Evolutionary conservation across 2,888 invertebrate species (phyloP).

Genomic region (Eristalis pertinax): DNA sequence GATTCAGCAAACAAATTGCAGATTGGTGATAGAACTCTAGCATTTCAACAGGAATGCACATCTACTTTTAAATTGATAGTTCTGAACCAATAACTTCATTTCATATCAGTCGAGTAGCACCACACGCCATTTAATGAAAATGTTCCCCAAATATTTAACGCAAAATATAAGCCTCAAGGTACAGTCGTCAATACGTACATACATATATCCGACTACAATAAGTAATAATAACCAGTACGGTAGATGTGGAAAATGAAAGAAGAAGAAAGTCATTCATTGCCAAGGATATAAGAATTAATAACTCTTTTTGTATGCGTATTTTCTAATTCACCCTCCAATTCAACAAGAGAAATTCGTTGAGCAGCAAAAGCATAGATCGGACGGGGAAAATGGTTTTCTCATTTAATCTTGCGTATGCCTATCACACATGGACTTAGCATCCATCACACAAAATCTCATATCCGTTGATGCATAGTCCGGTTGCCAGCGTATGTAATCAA

Average conservation of each 20-base stretch:
- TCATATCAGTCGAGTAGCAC: too few relatives aligned
- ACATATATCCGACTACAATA: neutral
- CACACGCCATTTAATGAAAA: neutral
- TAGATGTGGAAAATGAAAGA: neutral
- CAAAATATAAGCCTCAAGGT: neutral
- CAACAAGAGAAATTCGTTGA: conserved; percentile 35
- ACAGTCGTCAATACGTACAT: neutral
- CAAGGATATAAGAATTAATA: neutral
- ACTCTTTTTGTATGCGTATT: conserved; percentile 28
- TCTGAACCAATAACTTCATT: too few relatives aligned
- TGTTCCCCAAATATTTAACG: neutral
- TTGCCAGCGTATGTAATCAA: conserved; percentile 70
- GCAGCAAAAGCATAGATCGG: conserved; percentile 3
- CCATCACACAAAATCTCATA: conserved; percentile 72
- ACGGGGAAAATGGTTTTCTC: conserved; percentile 51
- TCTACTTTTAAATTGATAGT: too few relatives aligned
- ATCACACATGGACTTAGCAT: conserved; percentile 72
- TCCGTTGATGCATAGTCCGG: conserved; percentile 70
- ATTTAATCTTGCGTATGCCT: conserved; percentile 72
- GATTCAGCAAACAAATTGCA: too few relatives aligned
- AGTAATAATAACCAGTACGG: neutral
- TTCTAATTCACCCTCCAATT: conserved; percentile 21
- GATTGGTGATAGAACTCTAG: too few relatives aligned
- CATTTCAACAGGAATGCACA: too few relatives aligned
- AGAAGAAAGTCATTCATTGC: neutral